phyloP scores from a whole-genome alignment of 2,113 vertebrate species.

The Pomatostomus ruficeps region DNA sequence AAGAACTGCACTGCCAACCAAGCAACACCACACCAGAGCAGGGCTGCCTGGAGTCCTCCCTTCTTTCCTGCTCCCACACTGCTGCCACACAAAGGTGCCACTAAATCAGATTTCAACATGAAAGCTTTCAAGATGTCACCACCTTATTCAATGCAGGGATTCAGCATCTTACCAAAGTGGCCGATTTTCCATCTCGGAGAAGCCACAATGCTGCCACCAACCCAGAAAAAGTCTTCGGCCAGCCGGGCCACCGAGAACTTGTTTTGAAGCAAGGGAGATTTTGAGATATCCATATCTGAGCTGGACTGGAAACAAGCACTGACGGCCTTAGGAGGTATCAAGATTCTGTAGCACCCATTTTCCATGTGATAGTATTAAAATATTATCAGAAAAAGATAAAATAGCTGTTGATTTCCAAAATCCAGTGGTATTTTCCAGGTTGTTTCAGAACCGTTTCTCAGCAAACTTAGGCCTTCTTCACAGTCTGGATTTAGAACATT shows the following conservation, averaged over 20 bases:
- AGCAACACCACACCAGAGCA: neutral
- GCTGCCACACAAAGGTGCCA: neutral
- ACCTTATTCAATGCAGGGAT: neutral
- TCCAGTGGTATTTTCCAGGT: neutral
- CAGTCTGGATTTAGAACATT: neutral
- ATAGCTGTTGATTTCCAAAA: neutral
- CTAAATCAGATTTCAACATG: neutral
- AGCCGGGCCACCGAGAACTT: constrained; percentile 65
- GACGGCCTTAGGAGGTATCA: neutral
- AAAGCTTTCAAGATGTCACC: neutral
- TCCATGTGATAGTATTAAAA: neutral
- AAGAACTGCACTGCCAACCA: neutral
- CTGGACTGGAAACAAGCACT: neutral
- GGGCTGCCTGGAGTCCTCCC: neutral
- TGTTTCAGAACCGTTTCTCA: neutral
- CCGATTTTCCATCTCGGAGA: constrained; percentile 79
- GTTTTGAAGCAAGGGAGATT: constrained; percentile 34
- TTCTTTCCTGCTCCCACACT: neutral
- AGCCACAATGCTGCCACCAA: constrained; percentile 75
- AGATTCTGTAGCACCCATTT: neutral
- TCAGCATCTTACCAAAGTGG: constrained; percentile 81
- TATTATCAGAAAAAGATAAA: neutral
- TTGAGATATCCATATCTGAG: constrained; percentile 46
- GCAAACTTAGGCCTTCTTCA: neutral
- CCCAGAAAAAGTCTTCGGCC: constrained; percentile 83